Base-by-base conservation (phyloP, 2,888 invertebrate genomes). In the Reticulitermes lucifugus region DNA sequence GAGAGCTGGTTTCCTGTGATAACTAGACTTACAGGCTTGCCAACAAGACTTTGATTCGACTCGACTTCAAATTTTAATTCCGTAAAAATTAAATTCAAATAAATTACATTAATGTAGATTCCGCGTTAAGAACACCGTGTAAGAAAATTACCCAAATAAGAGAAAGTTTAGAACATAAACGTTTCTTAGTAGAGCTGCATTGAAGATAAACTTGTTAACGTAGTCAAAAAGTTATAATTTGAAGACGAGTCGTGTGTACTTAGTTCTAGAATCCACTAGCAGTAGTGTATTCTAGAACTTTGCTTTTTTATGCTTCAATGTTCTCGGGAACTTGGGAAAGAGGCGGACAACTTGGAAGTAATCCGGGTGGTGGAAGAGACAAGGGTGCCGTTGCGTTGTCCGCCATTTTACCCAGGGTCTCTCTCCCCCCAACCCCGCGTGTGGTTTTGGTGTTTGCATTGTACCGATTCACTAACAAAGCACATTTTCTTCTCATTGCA, bases 401-500 rank as follows among this genome's bases (percentile, higher is more conserved):
- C 59, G 43, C 83, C 82, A 79, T 70, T 77, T 25, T 73, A 41
- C 29, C 85, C 73, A 43, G 77, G 51, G 10, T 55, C 65, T 55
- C 14, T 73, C 77, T n/a, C 51, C 43, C 79, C 60, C 59, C 29
- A 46, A 46, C 70, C 79, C 46, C 75, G 73, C 84, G 83, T 85
- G 85, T 87, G 82, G 86, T 86, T 81, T 86, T 87, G 87, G 86
- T 87, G 87, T 87, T 71, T 87, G 87, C 87, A 86, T 87, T 87
- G 86, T 86, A 86, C 85, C 81, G 75, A 75, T 79, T 86, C 87
- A 88, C 87, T 87, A 87, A 87, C 87, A 85, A 85, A 79, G 86
- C 87, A 88, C 89, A 87, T 88, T 89, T 89, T 90, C 89, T 90
- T 94, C 94, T 88, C 94, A 87, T 87, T 88, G 88, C 88, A 88